Base-by-base conservation (phyloP, 2,888 invertebrate genomes). In the Xestobium rufovillosum region DNA sequence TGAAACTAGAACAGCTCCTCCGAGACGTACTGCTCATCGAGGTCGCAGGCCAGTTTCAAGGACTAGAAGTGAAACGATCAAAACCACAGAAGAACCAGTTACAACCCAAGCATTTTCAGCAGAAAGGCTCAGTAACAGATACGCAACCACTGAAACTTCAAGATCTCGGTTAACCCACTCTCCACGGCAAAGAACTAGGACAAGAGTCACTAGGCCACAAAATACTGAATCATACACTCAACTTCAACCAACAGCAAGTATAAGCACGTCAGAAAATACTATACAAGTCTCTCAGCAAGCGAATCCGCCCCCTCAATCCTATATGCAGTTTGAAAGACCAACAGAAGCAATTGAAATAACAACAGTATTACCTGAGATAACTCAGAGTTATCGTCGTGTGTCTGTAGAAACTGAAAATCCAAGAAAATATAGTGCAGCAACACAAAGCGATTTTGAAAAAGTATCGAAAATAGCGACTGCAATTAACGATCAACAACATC, bases 261-360 rank as follows among this genome's bases (percentile, higher is more conserved):
- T 8, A n/a, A 19, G 23, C 36, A 23, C 35, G 12, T 26, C 39
- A 17, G 31, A 25, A 9, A n/a, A 26, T 17, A 25, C 11, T 12
- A 13, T 23, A 13, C n/a, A n/a, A n/a, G n/a, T n/a, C n/a, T n/a
- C n/a, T n/a, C n/a, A n/a, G n/a, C n/a, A n/a, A n/a, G n/a, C n/a
- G n/a, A n/a, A n/a, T n/a, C 26, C 16, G 6, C 35, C 28, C 16
- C 56, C 56, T 12, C 48, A 53, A 36, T 52, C 54, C 2, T 56
- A 53, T 33, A 49, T 52, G 47, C 54, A 57, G 26, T 55, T 52
- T 36, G 57, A 57, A 26, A 49, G 50, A 15, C 36, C 42, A n/a
- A 34, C 45, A 4, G 38, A 52, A 14, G 41, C 47, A 10, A 45
- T 50, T 39, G 36, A 47, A 34, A 38, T 48, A 3, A 43, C 45